Evolutionary conservation across 2,888 invertebrate genomes (phyloP), one percentile per base, ranked within the genome.

Genomic region (Lasioglossum villosulum): DNA sequence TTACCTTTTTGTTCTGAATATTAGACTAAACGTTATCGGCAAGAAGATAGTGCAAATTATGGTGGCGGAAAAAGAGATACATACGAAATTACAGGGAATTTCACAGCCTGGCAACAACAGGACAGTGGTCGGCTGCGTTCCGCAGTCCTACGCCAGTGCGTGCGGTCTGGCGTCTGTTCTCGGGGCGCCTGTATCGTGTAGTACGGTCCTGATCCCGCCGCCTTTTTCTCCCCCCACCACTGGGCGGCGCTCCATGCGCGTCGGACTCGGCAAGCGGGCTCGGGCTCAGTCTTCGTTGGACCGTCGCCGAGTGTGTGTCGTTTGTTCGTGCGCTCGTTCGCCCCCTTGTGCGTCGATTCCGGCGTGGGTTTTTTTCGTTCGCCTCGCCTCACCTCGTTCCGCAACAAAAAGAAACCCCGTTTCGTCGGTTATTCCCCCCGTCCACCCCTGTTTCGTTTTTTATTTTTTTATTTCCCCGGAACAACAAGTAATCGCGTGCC

Each of bases 271-370:
- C 89, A 87, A 91, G 89, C 91, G 89, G 89, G 87, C 87, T 87
- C 81, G 86, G 85, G 80, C 90, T 93, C 94, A 95, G 95, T 95
- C 94, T 93, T 91, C 92, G 93, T 93, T 93, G 92, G 94, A 92
- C 93, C 94, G 94, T 92, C 91, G 94, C 90, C 90, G 93, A 91
- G 94, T 92, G 92, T 91, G 93, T 92, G 52, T 78, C 82, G 83
- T 70, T 30, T 34, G 52, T 42, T 68, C 48, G 86, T 83, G 70
- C 83, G 74, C 76, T 72, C 80, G 80, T 84, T 75, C 63, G 48
- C 37, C 71, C 34, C 80, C 75, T 83, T 76, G 75, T 70, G 84
- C 80, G 77, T 86, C 83, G 78, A 76, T 80, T 83, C 23, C 89
- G 86, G 72, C 86, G 89, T 84, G 83, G 82, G 56, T 80, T 78